Evolutionary conservation across 2,113 vertebrate genomes (phyloP), one percentile per base, ranked within the genome.

Genomic region (Arvicanthis niloticus): DNA sequence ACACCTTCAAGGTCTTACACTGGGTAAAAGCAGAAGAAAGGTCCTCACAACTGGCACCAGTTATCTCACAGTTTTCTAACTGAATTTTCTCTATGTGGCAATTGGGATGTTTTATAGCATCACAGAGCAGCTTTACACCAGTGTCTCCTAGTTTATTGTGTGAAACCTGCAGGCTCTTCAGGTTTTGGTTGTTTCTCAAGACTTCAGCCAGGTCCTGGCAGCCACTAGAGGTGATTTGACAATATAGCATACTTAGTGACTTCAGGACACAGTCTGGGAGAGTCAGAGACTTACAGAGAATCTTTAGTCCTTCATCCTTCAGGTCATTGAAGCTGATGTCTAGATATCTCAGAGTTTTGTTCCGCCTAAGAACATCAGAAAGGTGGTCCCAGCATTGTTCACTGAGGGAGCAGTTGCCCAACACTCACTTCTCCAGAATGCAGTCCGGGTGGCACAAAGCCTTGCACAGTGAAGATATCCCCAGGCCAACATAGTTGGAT

Each of bases 131-230:
- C 56, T 84, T 34, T 7, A 88, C 29, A 0, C 94, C 96, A 0
- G 2, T 0, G 0, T 97, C 88, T 29, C 26, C 10, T 7, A 96
- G 0, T 1, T 37, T 0, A 7, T 98, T 95, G 1, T 8, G 0
- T 10, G 73, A 26, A 1, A 98, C 2, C 1, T 93, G 34, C 4
- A 98, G 89, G 2, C 10, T 56, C 11, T 0, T 89, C 51, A 97
- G 77, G 34, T 70, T 95, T 2, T n/a, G 53, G 29, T 78, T 97
- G 56, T 48, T 53, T 9, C 17, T 34, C 8, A 98, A 76, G 37
- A 93, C 91, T 0, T 31, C 24, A 22, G 94, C 80, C 0, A 98
- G 90, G 37, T 81, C 56, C 24, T 34, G n/a, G 58, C 96, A 97
- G 87, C 82, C 85, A 0, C 4, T 22, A 0, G 53, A 0, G 0